Conservation (phyloP, 2,888 invertebrate genomes). For the Dyspetes luteomarginatus region DNA sequence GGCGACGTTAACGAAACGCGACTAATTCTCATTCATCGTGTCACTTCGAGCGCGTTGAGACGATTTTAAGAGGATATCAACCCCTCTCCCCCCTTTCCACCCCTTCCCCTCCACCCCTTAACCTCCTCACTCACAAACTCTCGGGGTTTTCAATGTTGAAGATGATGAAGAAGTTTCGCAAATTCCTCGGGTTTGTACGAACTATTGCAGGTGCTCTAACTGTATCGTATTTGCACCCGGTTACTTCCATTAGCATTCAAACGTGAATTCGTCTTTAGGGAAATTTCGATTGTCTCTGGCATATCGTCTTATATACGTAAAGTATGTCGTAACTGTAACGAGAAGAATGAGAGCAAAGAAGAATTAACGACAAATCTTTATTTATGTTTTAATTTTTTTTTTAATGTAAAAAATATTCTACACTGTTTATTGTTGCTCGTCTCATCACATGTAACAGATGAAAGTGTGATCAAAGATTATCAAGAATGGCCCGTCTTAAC, state of each 20-base stretch:
- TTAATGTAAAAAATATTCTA: no score
- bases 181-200: conserved; percentile 27
- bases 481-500: neutral
- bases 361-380: no score
- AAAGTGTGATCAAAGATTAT: no score
- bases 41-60: conserved; percentile 77
- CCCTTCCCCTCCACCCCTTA: no score
- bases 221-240: conserved; percentile 50
- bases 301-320: neutral
- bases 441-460: no score
- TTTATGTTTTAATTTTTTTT: neutral
- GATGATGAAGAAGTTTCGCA: conserved; percentile 67
- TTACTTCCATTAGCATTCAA: conserved; percentile 45
- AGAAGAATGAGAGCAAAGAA: neutral
- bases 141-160: conserved; percentile 64
- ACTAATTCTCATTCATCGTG: conserved; percentile 75
- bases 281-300: conserved; percentile 26
- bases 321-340: conserved; percentile 3
- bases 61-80: conserved; percentile 77
- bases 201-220: conserved; percentile 35
- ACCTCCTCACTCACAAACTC: no score
- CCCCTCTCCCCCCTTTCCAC: conserved; percentile 67
- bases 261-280: conserved; percentile 52
- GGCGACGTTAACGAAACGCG: conserved; percentile 60
- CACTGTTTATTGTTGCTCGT: no score